These are phyloP conservation scores for Clarias pachynema DNA, from an alignment of 2,797 vertebrate species.

Conservation along the genomic window DNA sequence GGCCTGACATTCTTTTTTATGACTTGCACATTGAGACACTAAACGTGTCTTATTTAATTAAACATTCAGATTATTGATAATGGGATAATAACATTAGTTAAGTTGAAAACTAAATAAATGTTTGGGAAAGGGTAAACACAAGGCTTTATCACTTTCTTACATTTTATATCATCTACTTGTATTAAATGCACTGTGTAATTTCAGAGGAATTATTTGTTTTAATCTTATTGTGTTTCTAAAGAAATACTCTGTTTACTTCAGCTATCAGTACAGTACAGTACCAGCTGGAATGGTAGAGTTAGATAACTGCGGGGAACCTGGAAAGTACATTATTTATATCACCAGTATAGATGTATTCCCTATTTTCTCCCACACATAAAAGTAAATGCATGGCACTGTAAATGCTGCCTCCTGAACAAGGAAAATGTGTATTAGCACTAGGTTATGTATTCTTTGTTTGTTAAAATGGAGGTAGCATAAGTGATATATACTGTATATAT, in stretches of 20 bases:
- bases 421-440: not conserved
- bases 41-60: not conserved
- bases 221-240: not conserved
- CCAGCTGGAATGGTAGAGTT: not conserved
- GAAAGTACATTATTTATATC: not conserved
- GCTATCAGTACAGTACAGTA: not conserved
- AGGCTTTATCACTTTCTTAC: not conserved
- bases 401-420: not conserved
- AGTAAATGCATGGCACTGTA: constrained; percentile 1
- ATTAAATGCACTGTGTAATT: not conserved
- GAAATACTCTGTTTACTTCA: not conserved
- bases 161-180: not conserved
- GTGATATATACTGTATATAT: not conserved
- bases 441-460: not conserved
- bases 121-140: not conserved
- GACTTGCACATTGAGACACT: not conserved
- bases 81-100: no score
- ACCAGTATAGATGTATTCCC: not conserved
- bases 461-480: not conserved
- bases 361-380: not conserved
- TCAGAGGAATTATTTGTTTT: not conserved
- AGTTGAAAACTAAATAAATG: not conserved
- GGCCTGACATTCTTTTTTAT: constrained; percentile 1
- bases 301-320: not conserved
- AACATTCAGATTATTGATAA: not conserved